Evolutionary conservation across 2,113 vertebrate genomes (phyloP), one percentile per base, ranked within the genome.

Genomic region (Chaetops frenatus): DNA sequence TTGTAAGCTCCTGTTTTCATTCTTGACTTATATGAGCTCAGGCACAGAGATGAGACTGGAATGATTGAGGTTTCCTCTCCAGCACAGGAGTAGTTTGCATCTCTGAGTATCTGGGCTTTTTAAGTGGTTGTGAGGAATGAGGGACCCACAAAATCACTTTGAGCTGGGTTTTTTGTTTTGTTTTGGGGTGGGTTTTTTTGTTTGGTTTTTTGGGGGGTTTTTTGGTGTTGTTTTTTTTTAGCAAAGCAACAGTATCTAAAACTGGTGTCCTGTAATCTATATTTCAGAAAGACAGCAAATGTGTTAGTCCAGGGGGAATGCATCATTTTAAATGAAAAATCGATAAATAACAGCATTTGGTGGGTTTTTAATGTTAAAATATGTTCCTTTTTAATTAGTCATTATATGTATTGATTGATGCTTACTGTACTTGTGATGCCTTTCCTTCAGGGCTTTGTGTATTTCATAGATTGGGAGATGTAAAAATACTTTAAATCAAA

Each of bases 401-500:
- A 95, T 97, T 96, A 90, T 95, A 91, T 20, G 86, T 96, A 81
- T 96, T 97, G 93, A 97, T 97, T 95, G 96, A 97, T 97, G 91
- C 82, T 81, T 70, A 96, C 95, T 96, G 96, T 96, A 82, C 92
- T 92, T 72, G 58, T 92, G 94, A 95, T 96, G 85, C 90, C 91
- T 97, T 95, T 94, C 90, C 95, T 92, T 96, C 95, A 90, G 93
- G 91, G 90, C 86, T 94, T 96, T 97, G 97, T 79, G 86, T 97
- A 94, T 97, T 97, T 92, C 97, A 93, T 95, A 94, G 96, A 96
- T 95, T 97, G 83, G 94, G 77, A 96, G 92, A 97, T 95, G 95
- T 95, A 94, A 92, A 95, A 97, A 97, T 97, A 96, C 97, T 98
- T 98, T 94, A 97, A 97, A 97, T 97, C 93, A 97, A 97, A 97